phyloP scores from a whole-genome alignment of 2,113 vertebrate genomes.

The Carollia perspicillata region DNA sequence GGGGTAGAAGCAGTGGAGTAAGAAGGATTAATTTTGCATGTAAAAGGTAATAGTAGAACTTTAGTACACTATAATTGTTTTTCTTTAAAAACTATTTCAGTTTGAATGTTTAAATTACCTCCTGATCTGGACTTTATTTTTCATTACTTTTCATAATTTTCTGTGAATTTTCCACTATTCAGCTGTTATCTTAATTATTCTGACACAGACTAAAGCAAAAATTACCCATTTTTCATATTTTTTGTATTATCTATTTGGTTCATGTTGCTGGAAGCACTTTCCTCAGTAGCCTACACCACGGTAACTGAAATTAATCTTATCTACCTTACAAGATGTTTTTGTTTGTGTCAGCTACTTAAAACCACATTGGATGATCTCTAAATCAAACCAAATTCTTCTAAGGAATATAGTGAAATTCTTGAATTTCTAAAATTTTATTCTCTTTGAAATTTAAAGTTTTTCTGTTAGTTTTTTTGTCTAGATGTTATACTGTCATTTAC shows the following conservation, averaged over 20 bases:
- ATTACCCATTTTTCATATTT: not conserved
- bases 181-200: conserved; percentile 9
- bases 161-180: not conserved
- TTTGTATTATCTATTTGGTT: not conserved
- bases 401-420: not conserved
- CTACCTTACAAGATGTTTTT: not conserved
- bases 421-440: conserved; percentile 37
- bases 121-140: conserved; percentile 19
- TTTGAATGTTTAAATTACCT: conserved; percentile 45
- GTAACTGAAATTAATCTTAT: conserved; percentile 11
- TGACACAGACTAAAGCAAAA: conserved; percentile 11
- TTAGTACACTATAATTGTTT: not conserved
- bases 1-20: not conserved
- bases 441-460: conserved; percentile 31
- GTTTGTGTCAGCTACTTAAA: conserved; percentile 2
- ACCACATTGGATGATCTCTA: not conserved
- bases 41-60: not conserved
- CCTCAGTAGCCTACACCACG: not conserved
- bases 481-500: not conserved
- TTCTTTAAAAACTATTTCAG: conserved; percentile 8
- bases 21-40: conserved; percentile 7
- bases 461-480: not conserved
- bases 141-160: conserved; percentile 37
- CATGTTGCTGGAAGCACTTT: conserved; percentile 20
- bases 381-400: conserved; percentile 3